Evolutionary conservation across 92 coral and sea anemone genomes (phyloP).

Genomic region (Zoanthus sociatus): DNA sequence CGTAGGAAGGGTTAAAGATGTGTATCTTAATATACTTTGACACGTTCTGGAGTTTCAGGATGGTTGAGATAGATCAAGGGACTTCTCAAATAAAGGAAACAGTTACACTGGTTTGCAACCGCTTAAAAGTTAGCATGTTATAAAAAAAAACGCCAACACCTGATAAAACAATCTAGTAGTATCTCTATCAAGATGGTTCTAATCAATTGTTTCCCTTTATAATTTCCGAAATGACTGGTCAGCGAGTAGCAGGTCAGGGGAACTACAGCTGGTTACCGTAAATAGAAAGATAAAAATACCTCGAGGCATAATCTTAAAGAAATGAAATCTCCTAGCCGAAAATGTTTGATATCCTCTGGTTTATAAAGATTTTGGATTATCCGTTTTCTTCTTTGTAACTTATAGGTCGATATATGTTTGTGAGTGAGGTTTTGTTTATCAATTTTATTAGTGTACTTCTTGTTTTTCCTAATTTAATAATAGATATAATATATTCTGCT

Average conservation of each 20-base stretch:
- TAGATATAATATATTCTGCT: not conserved
- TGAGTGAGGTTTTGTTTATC: not conserved
- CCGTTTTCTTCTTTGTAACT: not conserved
- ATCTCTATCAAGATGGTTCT: constrained; percentile 33
- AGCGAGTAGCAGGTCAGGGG: constrained; percentile 16
- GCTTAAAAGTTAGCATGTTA: not conserved
- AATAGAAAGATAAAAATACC: constrained; percentile 9
- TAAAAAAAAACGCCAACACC: constrained; percentile 20
- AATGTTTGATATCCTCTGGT: constrained; percentile 17
- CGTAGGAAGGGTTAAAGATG: constrained; percentile 20
- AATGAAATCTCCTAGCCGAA: not conserved
- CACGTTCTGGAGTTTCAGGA: not conserved
- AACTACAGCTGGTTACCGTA: constrained; percentile 11
- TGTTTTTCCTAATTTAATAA: not conserved
- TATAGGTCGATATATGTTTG: not conserved
- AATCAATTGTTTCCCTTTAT: constrained; percentile 39
- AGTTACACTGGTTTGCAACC: not conserved
- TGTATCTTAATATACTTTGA: constrained; percentile 6
- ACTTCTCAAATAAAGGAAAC: constrained; percentile 22
- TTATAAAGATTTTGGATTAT: not conserved
- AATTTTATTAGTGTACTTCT: not conserved
- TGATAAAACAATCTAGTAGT: constrained; percentile 29
- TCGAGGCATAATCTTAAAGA: not conserved
- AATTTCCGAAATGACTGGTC: constrained; percentile 32
- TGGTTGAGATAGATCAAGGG: not conserved